Evolutionary conservation across 2,113 vertebrate species (phyloP), one percentile per base, ranked within the genome.

Genomic region (Oryzias woworae): DNA sequence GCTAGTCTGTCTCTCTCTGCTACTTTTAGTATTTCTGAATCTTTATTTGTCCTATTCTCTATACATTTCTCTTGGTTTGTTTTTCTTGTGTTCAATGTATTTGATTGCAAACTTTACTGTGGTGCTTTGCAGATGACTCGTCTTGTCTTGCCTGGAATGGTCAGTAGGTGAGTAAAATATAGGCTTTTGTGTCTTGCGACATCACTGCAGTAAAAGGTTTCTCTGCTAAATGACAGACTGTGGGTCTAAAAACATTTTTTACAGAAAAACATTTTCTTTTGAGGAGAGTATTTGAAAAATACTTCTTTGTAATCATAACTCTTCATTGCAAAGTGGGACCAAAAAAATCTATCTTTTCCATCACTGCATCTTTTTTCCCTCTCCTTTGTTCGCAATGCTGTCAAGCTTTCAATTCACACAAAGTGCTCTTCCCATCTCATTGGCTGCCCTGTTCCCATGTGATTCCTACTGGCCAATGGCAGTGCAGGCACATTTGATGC

Each of bases 141-240:
- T 17, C 67, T 98, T 89, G 95, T 98, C 80, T 90, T 99, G 91
- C 97, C 96, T 58, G 78, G 94, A 86, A 99, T 99, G 97, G 90
- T 91, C 71, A 89, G 94, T 86, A 96, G 95, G 97, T 99, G 92
- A 96, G 96, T 75, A 47, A 16, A 66, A 57, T 61, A 65, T n/a
- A 0, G 47, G 54, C 69, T 65, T 80, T 71, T 69, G 66, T 74
- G 64, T 77, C 80, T 64, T 85, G 69, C 50, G 55, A 78, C 71
- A 61, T 61, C 67, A 84, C 77, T 81, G 73, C 77, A 75, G 75
- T 75, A 59, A 63, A 28, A 71, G 36, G 58, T 71, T 47, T 46
- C 7, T 52, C 48, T 68, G 3, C 16, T 58, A 10, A 47, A 49
- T 22, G 53, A 52, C 13, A 26, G 58, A 51, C 22, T 17, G 53